Conservation (phyloP, 2,113 vertebrate genomes). For the Fulmarus glacialis region DNA sequence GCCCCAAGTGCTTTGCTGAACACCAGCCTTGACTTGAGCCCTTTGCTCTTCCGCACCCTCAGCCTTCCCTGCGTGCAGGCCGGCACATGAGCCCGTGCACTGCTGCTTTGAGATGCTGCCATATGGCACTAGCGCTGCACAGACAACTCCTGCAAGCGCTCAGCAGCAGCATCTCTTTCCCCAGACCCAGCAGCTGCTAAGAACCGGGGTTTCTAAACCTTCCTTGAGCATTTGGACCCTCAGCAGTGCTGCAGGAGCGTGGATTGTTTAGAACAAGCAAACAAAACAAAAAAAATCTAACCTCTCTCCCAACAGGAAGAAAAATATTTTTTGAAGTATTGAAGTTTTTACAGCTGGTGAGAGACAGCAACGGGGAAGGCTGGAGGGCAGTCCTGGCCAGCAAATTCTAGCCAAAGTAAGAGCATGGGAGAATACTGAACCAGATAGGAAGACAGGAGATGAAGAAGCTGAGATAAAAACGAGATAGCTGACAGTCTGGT, state of each 20-base stretch:
- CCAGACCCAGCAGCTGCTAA: neutral
- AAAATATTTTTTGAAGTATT: conserved; percentile 24
- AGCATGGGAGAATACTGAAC: neutral
- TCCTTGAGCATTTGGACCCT: neutral
- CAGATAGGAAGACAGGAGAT: neutral
- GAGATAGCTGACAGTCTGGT: neutral
- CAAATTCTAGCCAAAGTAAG: neutral
- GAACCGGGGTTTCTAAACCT: neutral
- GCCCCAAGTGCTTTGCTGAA: neutral
- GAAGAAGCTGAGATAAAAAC: neutral
- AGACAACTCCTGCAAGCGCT: neutral
- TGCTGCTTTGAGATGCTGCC: neutral
- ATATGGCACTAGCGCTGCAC: neutral
- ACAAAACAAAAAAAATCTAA: neutral
- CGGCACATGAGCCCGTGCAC: fast-evolving
- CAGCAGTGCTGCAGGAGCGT: neutral
- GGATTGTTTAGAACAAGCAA: neutral
- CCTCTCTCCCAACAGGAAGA: conserved; percentile 41
- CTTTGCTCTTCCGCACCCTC: fast-evolving
- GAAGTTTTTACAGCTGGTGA: conserved; percentile 59
- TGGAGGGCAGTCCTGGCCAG: conserved; percentile 3
- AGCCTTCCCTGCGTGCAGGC: fast-evolving
- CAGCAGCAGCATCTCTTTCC: neutral
- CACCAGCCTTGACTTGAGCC: neutral
- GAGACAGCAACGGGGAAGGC: neutral